A percentile compares a stretch with the other conserved stretches of the same genome.
Conservation (phyloP, 2,797 vertebrate genomes). For the Darevskia nairensis region DNA sequence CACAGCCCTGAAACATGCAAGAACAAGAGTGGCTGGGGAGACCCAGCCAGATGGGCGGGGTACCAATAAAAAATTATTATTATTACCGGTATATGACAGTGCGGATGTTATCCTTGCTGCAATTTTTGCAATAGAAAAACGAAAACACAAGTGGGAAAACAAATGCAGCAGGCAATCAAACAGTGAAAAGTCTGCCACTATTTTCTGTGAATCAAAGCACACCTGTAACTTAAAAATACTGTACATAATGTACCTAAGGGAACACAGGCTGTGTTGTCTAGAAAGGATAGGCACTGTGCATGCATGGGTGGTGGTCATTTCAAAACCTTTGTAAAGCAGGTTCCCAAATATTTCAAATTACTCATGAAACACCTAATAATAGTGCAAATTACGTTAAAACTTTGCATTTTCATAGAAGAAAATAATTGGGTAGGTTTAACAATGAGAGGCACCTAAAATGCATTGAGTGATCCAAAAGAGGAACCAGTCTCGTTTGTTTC, state of each 20-base stretch:
- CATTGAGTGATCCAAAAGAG: slow-evolving; percentile 19
- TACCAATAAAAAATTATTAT: too few species aligned
- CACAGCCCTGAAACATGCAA: not conserved
- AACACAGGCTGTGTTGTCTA: too few species aligned
- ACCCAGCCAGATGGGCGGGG: too few species aligned
- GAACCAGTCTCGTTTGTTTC: slow-evolving; percentile 36
- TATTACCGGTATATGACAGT: not conserved
- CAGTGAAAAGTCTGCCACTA: not conserved
- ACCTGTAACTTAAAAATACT: not conserved
- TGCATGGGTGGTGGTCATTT: not conserved
- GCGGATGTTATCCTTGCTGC: not conserved
- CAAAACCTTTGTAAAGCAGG: not conserved
- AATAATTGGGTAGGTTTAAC: slow-evolving; percentile 25
- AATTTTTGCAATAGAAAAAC: not conserved
- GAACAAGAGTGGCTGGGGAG: not conserved
- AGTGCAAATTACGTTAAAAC: not conserved
- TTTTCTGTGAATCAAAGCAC: not conserved
- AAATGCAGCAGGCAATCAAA: not conserved
- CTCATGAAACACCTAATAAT: not conserved
- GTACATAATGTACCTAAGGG: not conserved
- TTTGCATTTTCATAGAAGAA: slow-evolving; percentile 16
- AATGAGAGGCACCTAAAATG: slow-evolving; percentile 30
- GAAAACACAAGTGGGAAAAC: fast-evolving
- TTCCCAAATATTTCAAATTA: not conserved
- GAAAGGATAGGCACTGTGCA: not conserved